Evolutionary conservation across 2,888 invertebrate species (phyloP).

Genomic region (Geophilus truncorum): DNA sequence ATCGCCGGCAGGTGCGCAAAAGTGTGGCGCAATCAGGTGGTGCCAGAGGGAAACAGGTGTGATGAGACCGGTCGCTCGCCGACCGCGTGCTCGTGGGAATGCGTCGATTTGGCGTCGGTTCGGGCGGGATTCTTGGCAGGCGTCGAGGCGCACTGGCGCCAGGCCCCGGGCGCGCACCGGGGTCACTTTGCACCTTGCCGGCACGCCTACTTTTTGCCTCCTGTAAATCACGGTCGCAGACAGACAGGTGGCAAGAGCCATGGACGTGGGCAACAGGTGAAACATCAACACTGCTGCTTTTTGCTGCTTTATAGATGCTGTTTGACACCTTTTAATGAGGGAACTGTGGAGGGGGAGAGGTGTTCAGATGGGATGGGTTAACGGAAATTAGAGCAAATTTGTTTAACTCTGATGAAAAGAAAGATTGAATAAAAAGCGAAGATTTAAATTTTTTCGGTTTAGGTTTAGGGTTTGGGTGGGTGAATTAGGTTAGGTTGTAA

Average conservation of each 20-base stretch:
- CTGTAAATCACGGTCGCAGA: neutral
- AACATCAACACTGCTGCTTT: neutral
- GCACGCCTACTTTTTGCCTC: neutral
- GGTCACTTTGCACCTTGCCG: neutral
- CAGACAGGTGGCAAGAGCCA: neutral
- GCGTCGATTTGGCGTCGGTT: neutral
- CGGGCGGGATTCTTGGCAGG: slow-evolving; percentile 13
- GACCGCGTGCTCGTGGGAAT: slow-evolving; percentile 7
- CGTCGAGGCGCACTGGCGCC: neutral
- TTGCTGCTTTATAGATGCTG: neutral
- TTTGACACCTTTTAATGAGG: neutral
- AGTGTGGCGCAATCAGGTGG: neutral
- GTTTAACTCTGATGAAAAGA: too few species aligned
- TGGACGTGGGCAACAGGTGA: neutral
- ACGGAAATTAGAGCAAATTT: too few species aligned
- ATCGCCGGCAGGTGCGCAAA: too few species aligned
- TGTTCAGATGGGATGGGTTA: too few species aligned
- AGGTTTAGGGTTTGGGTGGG: too few species aligned
- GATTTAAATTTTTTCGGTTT: too few species aligned
- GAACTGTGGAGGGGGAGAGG: too few species aligned
- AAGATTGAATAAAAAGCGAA: too few species aligned
- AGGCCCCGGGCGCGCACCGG: neutral
- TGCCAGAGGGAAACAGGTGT: neutral
- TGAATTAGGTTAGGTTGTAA: too few species aligned
- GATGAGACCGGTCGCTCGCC: neutral